Conservation (phyloP, 2,888 invertebrate genomes). For the Apeira syringaria region DNA sequence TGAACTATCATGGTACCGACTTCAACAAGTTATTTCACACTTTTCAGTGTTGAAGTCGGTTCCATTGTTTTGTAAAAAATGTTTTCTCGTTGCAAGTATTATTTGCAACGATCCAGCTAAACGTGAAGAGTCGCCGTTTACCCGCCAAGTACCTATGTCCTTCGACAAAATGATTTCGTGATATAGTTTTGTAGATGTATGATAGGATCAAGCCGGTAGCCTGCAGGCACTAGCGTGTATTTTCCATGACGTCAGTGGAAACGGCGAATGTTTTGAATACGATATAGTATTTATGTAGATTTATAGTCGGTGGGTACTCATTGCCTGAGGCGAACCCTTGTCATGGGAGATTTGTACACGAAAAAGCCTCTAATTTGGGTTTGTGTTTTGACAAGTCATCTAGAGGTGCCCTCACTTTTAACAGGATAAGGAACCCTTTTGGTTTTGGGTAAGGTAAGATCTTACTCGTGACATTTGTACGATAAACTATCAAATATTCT, state of each 20-base stretch:
- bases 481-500: too few relatives aligned
- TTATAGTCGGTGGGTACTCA: slow-evolving; percentile 38
- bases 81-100: too few relatives aligned
- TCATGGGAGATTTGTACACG: slow-evolving; percentile 71
- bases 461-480: too few relatives aligned
- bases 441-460: slow-evolving; percentile 27
- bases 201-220: neutral
- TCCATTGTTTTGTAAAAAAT: too few relatives aligned
- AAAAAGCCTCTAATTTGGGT: slow-evolving; percentile 71
- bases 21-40: too few relatives aligned
- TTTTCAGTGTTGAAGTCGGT: too few relatives aligned
- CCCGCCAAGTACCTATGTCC: too few relatives aligned
- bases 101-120: too few relatives aligned
- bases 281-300: slow-evolving; percentile 40
- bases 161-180: too few relatives aligned
- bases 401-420: slow-evolving; percentile 46
- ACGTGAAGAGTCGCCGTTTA: too few relatives aligned
- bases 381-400: slow-evolving; percentile 67
- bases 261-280: slow-evolving; percentile 38
- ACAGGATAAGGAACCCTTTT: slow-evolving; percentile 35
- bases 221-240: slow-evolving; percentile 32
- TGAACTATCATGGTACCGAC: too few relatives aligned
- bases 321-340: slow-evolving; percentile 64
- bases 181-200: neutral
- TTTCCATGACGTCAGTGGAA: slow-evolving; percentile 45